A percentile compares a stretch with the other conserved stretches of the same genome.
Evolutionary conservation across 1,140 invertebrate genomes (phyloP).

Genomic region (Cherax quadricarinatus): DNA sequence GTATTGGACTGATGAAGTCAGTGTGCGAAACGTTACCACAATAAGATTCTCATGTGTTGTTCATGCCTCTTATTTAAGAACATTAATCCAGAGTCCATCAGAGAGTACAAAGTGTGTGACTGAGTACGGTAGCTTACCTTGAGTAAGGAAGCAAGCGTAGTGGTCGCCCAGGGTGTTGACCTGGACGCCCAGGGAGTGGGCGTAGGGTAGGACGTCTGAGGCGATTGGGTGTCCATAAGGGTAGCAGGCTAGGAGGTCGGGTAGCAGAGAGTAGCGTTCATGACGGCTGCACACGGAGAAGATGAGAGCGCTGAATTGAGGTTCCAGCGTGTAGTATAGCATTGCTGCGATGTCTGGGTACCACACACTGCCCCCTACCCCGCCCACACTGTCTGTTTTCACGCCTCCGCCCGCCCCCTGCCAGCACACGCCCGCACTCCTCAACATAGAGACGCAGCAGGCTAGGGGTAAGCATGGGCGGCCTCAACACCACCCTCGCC

Average conservation of each 20-base stretch:
- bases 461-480: slow-evolving; percentile 45
- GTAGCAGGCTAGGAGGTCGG: slow-evolving; percentile 46
- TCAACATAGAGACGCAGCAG: slow-evolving; percentile 51
- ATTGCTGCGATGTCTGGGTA: slow-evolving; percentile 30
- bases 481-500: slow-evolving; percentile 30
- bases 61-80: too few species aligned
- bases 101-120: too few species aligned
- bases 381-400: neutral
- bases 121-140: slow-evolving; percentile 33
- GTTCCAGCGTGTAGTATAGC: slow-evolving; percentile 59
- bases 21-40: too few species aligned
- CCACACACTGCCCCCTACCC: neutral
- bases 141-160: slow-evolving; percentile 59
- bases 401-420: neutral
- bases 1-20: too few species aligned
- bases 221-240: slow-evolving; percentile 14
- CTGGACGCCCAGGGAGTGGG: slow-evolving; percentile 51
- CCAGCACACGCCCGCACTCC: slow-evolving; percentile 23
- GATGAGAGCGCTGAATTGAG: slow-evolving; percentile 59
- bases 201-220: slow-evolving; percentile 51
- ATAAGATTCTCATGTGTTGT: too few species aligned
- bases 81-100: too few species aligned
- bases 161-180: slow-evolving; percentile 49
- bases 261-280: slow-evolving; percentile 47
- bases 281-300: slow-evolving; percentile 47